Conservation (phyloP, 2,113 vertebrate genomes). For the Puntigrus tetrazona region DNA sequence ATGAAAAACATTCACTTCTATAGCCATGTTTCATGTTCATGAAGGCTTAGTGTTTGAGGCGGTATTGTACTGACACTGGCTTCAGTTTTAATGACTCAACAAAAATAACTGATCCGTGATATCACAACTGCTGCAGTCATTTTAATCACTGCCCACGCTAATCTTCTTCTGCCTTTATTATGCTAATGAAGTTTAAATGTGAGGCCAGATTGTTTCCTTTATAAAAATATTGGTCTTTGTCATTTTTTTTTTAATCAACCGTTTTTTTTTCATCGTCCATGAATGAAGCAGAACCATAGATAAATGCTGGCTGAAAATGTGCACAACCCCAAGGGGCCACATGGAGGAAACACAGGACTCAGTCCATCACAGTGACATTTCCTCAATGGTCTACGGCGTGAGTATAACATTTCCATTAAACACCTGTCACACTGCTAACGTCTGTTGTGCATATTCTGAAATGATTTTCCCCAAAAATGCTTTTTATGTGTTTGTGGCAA, state of each 20-base stretch:
- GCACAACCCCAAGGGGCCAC: not conserved
- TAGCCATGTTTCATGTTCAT: not conserved
- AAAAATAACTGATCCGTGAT: not conserved
- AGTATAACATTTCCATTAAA: not conserved
- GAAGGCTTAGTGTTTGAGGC: not conserved
- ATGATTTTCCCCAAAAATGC: not conserved
- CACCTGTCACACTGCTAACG: not conserved
- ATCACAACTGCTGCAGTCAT: not conserved
- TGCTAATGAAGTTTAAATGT: conserved; percentile 6
- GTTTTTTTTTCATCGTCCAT: not conserved
- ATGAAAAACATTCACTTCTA: not conserved
- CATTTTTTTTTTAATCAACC: not conserved
- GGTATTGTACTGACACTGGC: not conserved
- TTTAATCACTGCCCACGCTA: conserved; percentile 16
- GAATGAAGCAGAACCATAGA: not conserved
- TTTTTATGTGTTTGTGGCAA: not conserved
- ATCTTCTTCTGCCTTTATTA: conserved; percentile 13
- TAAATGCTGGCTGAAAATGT: not conserved
- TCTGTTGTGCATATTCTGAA: conserved; percentile 11
- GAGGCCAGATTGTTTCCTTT: not conserved
- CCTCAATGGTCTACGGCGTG: not conserved
- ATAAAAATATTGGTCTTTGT: not conserved
- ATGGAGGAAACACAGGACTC: conserved; percentile 9
- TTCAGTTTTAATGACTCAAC: conserved; percentile 8
- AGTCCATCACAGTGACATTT: conserved; percentile 2